Percentiles rank a stretch among this genome's conserved stretches.
Evolutionary conservation across 2,113 vertebrate species (phyloP).

Genomic region (Paramormyrops kingsleyae): DNA sequence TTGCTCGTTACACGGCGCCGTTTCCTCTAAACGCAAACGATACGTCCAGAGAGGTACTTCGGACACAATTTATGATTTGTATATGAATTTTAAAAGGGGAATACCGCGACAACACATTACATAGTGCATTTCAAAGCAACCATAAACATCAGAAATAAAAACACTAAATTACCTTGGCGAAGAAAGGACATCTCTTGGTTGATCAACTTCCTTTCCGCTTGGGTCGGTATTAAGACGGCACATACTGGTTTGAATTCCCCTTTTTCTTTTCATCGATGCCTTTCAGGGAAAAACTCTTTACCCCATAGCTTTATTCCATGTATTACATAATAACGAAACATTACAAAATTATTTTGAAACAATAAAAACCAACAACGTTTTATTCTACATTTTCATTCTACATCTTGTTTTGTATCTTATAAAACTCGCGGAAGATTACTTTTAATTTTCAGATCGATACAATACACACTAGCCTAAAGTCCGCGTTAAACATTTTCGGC

Average conservation of each 20-base stretch:
- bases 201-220: conserved; percentile 37
- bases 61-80: background rate
- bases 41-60: background rate
- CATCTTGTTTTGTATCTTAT: background rate
- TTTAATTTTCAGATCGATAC: background rate
- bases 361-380: background rate
- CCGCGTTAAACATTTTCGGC: background rate
- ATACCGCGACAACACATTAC: background rate
- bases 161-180: conserved; percentile 31
- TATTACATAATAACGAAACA: background rate
- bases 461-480: background rate
- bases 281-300: conserved; percentile 29
- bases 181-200: conserved; percentile 33
- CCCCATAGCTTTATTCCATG: conserved; percentile 35
- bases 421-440: background rate
- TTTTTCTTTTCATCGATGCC: conserved; percentile 37
- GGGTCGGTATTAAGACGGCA: conserved; percentile 39
- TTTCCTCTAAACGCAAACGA: background rate
- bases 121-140: background rate
- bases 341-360: background rate
- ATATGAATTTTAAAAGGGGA: background rate
- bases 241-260: conserved; percentile 26
- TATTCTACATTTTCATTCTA: background rate
- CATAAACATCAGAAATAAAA: background rate
- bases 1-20: background rate